phyloP scores from a whole-genome alignment of 2,113 vertebrate genomes.

The Danionella cerebrum region DNA sequence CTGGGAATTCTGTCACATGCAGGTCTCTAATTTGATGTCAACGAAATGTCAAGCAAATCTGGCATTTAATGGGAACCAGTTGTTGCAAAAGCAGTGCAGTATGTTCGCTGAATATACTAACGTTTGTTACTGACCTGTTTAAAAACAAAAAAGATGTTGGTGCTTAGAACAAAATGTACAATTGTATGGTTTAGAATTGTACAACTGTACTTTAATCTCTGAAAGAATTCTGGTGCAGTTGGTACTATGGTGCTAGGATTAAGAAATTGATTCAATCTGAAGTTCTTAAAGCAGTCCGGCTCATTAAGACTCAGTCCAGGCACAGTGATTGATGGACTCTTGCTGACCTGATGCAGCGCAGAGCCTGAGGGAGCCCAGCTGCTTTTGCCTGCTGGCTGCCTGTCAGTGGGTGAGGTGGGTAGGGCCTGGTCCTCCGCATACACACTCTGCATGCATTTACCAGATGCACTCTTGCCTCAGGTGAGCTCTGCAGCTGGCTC shows the following conservation, averaged over 20 bases:
- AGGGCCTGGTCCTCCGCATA: constrained; percentile 36
- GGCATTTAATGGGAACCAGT: no score
- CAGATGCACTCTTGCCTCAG: constrained; percentile 57
- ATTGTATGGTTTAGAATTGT: no score
- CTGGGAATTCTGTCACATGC: no score
- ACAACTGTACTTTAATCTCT: neutral
- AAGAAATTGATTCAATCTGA: neutral
- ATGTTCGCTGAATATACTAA: no score
- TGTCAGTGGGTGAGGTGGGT: constrained; percentile 42
- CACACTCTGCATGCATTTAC: constrained; percentile 49
- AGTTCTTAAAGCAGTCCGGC: neutral
- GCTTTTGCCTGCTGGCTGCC: constrained; percentile 43
- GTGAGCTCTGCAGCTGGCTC: constrained; percentile 53
- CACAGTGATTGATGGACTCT: constrained; percentile 13
- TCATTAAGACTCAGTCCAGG: constrained; percentile 5
- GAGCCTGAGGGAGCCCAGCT: constrained; percentile 48
- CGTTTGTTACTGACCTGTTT: no score
- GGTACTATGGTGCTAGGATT: neutral
- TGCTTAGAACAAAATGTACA: no score
- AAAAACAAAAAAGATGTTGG: no score
- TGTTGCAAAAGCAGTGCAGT: no score
- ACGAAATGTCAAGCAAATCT: no score
- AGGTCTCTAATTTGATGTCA: no score
- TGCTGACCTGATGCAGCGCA: constrained; percentile 29
- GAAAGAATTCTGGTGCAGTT: neutral